Percentiles rank a stretch among this genome's conserved stretches.
Evolutionary conservation across 2,888 invertebrate genomes (phyloP).

Genomic region (Amiota communis): DNA sequence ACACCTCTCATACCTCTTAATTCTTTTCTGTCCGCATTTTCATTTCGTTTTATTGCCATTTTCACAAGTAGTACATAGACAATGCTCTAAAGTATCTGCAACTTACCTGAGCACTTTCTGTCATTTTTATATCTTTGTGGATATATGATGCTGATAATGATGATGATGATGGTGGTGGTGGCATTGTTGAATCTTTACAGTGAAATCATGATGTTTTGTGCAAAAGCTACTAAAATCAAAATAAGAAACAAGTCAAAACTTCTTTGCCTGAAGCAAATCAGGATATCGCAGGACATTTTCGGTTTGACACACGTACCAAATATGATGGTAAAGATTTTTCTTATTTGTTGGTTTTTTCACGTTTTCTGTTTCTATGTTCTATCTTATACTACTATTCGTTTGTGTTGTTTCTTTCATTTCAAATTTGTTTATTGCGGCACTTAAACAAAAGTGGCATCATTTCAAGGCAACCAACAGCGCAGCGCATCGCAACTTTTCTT

Average conservation of each 20-base stretch:
- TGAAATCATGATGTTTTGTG: too few species aligned
- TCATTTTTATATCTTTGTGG: background rate
- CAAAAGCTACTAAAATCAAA: conserved; percentile 2
- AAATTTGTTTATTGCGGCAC: conserved; percentile 67
- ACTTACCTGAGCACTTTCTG: background rate
- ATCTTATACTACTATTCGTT: background rate
- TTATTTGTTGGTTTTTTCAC: conserved; percentile 3
- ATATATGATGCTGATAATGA: too few species aligned
- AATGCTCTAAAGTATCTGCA: background rate
- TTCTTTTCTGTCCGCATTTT: too few species aligned
- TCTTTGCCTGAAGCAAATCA: background rate
- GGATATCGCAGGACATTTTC: background rate
- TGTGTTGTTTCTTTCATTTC: conserved; percentile 25
- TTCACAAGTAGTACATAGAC: background rate
- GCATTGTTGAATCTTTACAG: too few species aligned
- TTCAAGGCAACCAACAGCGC: conserved; percentile 43
- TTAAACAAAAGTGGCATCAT: conserved; percentile 66
- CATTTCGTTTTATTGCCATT: background rate
- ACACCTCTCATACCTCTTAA: too few species aligned
- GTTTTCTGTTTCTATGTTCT: background rate
- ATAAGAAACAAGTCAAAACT: background rate
- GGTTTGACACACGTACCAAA: conserved; percentile 28
- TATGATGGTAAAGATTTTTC: conserved; percentile 15
- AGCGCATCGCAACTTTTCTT: conserved; percentile 46
- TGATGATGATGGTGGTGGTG: too few species aligned